Evolutionary conservation across 92 coral and sea anemone species (phyloP), one percentile per base, ranked within the genome.

Genomic region (Paragorgia papillata): DNA sequence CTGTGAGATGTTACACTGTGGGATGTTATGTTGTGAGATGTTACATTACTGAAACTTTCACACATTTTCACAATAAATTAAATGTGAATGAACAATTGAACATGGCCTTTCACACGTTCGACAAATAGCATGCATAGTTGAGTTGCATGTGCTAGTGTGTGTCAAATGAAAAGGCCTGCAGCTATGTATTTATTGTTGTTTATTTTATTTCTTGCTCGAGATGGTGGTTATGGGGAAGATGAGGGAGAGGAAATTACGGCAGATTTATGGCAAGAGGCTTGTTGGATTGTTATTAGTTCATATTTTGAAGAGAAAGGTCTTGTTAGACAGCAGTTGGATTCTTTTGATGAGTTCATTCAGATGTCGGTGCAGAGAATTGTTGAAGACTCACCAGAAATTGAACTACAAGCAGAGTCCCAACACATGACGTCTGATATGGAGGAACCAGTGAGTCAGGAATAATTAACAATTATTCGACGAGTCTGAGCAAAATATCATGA

Each of bases 241-340:
- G 98, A 94, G 51, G 98, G 97, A 15, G 98, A 90, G 63, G 98
- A 94, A 59, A 94, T 94, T 41, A 94, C 98, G 0, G 94, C 91
- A 46, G 98, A 94, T 84, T 69, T 91, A 58, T 94, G 98, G 98
- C 98, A 94, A 64, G 98, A 94, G 57, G 98, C 98, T 31, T 94
- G 98, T 58, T 94, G 98, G 98, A 94, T 94, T 57, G 98, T 94
- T 80, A 94, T 94, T 67, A 94, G 98, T 54, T 94, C 98, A 55
- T 94, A 94, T 80, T 94, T 94, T 85, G 98, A 94, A 58, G 98
- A 94, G 82, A 94, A 94, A 74, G 98, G 98, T 77, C 98, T 94
- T 50, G 98, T 94, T 18, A 69, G 98, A 33, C 98, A 94, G 73
- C 98, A 94, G 76, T 79, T 94, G 56, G 98, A 94, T 68, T 94